Base-by-base conservation (phyloP, 2,888 invertebrate species). In the Drosophila paranaensis region DNA sequence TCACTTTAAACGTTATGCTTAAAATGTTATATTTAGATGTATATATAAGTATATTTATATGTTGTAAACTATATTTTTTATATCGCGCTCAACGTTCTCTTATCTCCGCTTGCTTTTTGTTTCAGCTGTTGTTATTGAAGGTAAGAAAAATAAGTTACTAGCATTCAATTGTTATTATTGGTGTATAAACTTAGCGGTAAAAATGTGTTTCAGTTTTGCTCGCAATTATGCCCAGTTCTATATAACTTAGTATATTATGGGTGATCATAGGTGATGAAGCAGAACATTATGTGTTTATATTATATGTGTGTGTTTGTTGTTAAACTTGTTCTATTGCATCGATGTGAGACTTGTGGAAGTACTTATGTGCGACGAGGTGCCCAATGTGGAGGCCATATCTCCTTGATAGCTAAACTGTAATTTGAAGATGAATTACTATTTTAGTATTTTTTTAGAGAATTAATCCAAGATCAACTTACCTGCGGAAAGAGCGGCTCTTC, bases 361-460 rank as follows among this genome's bases (percentile, higher is more conserved):
- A 92, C 94, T 94, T 85, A 94, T 94, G 87, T 95, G 94, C 75
- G 94, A 93, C 75, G 95, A 94, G 91, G 94, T 95, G 88, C 95
- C 95, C 79, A 95, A 93, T 51, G 95, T 95, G 62, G 95, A 95
- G 79, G 95, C 95, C 91, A 95, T 93, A 91, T 85, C 84, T 74
- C 84, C 84, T 71, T 85, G 96, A 93, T 96, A 96, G 81, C 97
- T 97, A 94, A 98, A 98, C 94, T 97, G 96, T 78, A 71, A 48
- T 39, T 60, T 55, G 3, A 16, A 43, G 14, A 20, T 3, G 0
- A 4, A 33, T 27, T 30, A 11, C 14, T 11, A 42, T 25, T 37
- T 45, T 0, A 11, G 35, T 25, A 20, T 40, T 40, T 8, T 39
- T 25, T 13, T 35, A 0, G 0, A 1, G 1, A 48, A 42, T 16